Evolutionary conservation across 1,140 invertebrate species (phyloP).

Genomic region (Oryzaephilus surinamensis): DNA sequence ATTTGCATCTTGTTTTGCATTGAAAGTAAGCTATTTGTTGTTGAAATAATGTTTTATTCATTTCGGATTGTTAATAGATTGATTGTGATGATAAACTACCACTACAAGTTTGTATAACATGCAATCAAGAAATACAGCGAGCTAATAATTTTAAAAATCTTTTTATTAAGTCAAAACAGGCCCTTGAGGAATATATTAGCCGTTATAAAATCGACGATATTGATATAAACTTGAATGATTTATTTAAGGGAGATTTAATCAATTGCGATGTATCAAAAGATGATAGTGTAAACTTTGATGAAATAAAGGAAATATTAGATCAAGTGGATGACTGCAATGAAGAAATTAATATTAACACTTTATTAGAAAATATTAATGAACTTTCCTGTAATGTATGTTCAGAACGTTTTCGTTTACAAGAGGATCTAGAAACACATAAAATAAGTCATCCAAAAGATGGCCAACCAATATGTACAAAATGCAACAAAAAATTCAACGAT

Average conservation of each 20-base stretch:
- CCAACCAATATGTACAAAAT: conserved; percentile 17
- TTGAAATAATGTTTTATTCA: too few species aligned
- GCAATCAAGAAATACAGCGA: too few species aligned
- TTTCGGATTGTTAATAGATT: too few species aligned
- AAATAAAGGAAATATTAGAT: not conserved
- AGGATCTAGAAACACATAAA: conserved; percentile 18
- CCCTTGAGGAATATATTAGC: conserved; percentile 14
- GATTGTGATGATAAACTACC: too few species aligned
- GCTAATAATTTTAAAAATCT: conserved; percentile 20
- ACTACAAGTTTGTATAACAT: too few species aligned
- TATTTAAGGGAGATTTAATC: conserved; percentile 4
- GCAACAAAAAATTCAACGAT: conserved; percentile 18
- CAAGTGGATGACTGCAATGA: not conserved
- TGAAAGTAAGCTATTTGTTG: too few species aligned
- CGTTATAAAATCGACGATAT: conserved; percentile 9
- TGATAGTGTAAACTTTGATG: not conserved
- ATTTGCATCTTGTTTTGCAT: too few species aligned
- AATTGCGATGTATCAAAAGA: conserved; percentile 4
- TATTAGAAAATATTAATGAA: not conserved
- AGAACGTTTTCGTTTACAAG: conserved; percentile 9
- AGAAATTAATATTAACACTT: not conserved
- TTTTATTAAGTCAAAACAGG: conserved; percentile 17
- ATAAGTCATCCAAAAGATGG: conserved; percentile 18
- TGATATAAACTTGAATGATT: conserved; percentile 8
- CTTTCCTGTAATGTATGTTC: conserved; percentile 5